A percentile compares a stretch with the other conserved stretches of the same genome.
Conservation (phyloP, 1,140 invertebrate species). For the Drosophila micromelanica region DNA sequence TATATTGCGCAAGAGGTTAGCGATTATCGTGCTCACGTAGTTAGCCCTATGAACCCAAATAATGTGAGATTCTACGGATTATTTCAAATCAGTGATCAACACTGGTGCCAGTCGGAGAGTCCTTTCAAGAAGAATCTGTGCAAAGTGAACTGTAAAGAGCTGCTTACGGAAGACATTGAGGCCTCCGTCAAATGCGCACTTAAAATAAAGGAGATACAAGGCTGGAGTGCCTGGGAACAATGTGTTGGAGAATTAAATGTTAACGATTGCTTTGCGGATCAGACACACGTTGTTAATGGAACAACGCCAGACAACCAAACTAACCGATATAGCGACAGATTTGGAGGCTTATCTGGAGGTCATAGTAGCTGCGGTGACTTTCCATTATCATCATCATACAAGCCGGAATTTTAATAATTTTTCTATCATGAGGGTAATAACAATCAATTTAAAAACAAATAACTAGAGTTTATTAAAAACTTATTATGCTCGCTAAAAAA, state of each 20-base stretch:
- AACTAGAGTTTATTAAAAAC: too few species aligned
- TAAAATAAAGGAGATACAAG: neutral
- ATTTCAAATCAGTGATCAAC: constrained; percentile 2
- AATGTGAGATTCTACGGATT: neutral
- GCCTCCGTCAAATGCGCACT: neutral
- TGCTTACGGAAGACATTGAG: neutral
- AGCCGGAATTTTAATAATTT: too few species aligned
- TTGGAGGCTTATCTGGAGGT: too few species aligned
- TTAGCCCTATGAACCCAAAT: rapidly evolving
- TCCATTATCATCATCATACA: too few species aligned
- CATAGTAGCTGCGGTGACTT: too few species aligned
- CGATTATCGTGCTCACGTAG: neutral
- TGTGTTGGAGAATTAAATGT: neutral
- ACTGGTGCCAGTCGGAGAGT: neutral
- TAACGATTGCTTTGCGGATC: neutral
- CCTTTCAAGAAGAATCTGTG: neutral
- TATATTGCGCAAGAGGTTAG: neutral
- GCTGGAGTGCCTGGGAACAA: neutral
- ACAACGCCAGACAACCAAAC: too few species aligned
- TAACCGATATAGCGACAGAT: too few species aligned
- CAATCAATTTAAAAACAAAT: too few species aligned
- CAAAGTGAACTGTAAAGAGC: neutral
- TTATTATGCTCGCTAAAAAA: too few species aligned
- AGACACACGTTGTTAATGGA: neutral
- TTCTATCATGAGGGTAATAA: too few species aligned